These are phyloP conservation scores for Ophioninae sp. DNA, from an alignment of 2,888 invertebrate genomes.

Conservation along the genomic window DNA sequence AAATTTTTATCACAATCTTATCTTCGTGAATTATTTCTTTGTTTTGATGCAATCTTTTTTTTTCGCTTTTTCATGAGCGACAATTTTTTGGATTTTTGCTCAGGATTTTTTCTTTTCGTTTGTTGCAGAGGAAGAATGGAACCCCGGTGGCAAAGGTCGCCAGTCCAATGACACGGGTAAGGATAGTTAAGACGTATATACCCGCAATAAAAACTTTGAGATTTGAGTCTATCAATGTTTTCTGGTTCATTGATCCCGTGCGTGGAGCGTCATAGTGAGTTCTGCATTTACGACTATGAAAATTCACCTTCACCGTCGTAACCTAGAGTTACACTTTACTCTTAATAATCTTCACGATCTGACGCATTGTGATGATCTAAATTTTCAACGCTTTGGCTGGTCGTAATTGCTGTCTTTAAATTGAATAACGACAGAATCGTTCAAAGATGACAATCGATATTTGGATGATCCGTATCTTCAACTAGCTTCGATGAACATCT, in stretches of 20 bases:
- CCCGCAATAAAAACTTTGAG: neutral
- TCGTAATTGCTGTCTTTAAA: no score
- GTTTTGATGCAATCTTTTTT: neutral
- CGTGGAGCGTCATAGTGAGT: neutral
- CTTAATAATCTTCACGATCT: neutral
- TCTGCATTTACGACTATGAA: neutral
- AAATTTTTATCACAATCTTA: neutral
- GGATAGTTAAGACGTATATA: constrained; percentile 47
- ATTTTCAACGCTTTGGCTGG: no score
- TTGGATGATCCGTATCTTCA: neutral
- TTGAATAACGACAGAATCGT: no score
- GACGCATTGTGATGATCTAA: neutral
- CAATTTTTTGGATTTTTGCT: constrained; percentile 9
- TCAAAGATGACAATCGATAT: neutral
- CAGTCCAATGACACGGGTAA: constrained; percentile 78
- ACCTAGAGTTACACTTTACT: neutral
- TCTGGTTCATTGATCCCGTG: neutral
- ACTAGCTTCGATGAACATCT: neutral
- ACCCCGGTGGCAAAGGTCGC: constrained; percentile 83
- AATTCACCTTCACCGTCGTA: neutral
- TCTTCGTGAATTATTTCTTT: neutral
- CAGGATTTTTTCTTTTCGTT: constrained; percentile 53
- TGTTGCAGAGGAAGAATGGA: constrained; percentile 85
- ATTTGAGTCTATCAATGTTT: neutral
- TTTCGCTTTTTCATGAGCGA: neutral